Evolutionary conservation across 1,140 invertebrate genomes (phyloP), one percentile per base, ranked within the genome.

Genomic region (Leptoteleia sp.): DNA sequence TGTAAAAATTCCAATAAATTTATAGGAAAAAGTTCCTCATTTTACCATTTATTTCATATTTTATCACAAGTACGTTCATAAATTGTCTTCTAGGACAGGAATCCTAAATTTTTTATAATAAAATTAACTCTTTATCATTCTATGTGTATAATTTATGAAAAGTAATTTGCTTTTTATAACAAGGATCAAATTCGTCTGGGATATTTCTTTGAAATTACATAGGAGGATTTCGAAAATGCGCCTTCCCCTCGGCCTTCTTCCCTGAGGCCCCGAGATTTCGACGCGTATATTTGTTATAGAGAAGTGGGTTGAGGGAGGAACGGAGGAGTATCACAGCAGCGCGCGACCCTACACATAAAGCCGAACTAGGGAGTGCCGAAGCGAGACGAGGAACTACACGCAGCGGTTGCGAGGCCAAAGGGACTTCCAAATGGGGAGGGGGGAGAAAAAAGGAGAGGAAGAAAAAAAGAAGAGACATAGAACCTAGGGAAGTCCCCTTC

Each of bases 391-490:
- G 70, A 76, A 80, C 73, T 76, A 64, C 75, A 67, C 65, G 75
- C 54, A 72, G 72, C 65, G 57, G 78, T 77, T 72, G 76, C 43
- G 77, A 76, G 80, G 79, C 59, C 72, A 78, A 81, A 85, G 84
- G 82, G 82, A 86, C 77, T 80, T 81, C 73, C 80, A 61, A 84
- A 84, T 81, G 76, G 64, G 81, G 81, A 78, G 67, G 77, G 72
- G 5, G 5, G 5, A 22, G 5, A 22, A 22, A 22, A 22, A 22
- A 79, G 77, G 17, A 43, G 38, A 37, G 54, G 48, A 29, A 38
- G n/a, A 15, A n/a, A n/a, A n/a, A n/a, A n/a, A n/a, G n/a, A 22
- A n/a, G 11, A 35, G 35, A 43, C 55, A 25, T 70, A 83, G 82
- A 68, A 80, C 61, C 81, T 82, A 77, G 72, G 72, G 76, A 77